A percentile compares a stretch with the other conserved stretches of the same genome.
Conservation (phyloP, 2,113 vertebrate species). For the Tachuris rubrigastra region DNA sequence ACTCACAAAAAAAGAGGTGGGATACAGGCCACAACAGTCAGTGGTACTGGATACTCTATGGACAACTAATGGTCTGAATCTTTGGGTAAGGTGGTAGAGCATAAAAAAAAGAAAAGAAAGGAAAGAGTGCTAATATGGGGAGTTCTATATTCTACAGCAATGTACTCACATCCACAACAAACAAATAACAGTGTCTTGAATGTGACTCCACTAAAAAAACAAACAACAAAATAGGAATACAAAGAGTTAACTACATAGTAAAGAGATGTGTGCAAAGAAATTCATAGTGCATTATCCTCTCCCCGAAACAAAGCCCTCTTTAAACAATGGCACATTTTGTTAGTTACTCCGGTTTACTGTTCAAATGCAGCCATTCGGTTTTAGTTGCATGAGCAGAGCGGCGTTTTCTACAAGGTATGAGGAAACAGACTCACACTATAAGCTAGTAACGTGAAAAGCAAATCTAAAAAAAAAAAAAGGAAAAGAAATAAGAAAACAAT, state of each 20-base stretch:
- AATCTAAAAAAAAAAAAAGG: slow-evolving; percentile 65
- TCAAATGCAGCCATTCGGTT: slow-evolving; percentile 70
- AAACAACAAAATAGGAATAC: slow-evolving; percentile 94
- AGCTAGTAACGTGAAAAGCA: slow-evolving; percentile 68
- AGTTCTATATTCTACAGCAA: slow-evolving; percentile 89
- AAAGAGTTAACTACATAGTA: slow-evolving; percentile 89
- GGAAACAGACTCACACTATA: slow-evolving; percentile 71
- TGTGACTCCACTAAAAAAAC: slow-evolving; percentile 97
- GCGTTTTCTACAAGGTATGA: slow-evolving; percentile 73
- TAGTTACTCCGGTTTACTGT: slow-evolving; percentile 66
- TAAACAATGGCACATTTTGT: slow-evolving; percentile 66
- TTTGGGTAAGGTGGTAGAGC: slow-evolving; percentile 94
- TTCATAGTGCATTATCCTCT: slow-evolving; percentile 75
- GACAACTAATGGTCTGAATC: slow-evolving; percentile 77
- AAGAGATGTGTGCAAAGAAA: slow-evolving; percentile 84
- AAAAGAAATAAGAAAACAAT: slow-evolving; percentile 77
- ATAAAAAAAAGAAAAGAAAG: slow-evolving; percentile 90
- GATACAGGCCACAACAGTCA: slow-evolving; percentile 78
- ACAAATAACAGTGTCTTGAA: slow-evolving; percentile 96
- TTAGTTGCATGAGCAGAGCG: slow-evolving; percentile 69
- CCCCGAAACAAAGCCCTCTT: slow-evolving; percentile 72
- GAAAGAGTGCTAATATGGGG: slow-evolving; percentile 93
- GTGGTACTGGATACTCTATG: slow-evolving; percentile 74
- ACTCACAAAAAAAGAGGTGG: slow-evolving; percentile 78
- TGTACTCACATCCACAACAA: slow-evolving; percentile 98